phyloP scores from a whole-genome alignment of 1,140 invertebrate genomes.

The Holcopasites calliopsidis region DNA sequence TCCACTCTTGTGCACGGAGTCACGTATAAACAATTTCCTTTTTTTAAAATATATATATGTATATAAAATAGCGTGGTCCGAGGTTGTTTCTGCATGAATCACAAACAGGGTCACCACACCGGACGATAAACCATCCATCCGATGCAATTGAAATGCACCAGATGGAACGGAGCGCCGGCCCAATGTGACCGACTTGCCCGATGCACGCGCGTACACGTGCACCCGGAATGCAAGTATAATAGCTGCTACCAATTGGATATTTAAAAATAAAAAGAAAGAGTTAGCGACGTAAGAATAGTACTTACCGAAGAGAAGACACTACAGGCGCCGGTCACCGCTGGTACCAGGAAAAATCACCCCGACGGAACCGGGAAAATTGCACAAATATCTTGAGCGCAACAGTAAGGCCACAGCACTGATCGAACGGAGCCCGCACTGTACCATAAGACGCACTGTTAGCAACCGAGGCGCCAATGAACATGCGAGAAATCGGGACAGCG shows the following conservation, averaged over 20 bases:
- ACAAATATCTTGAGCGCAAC: slow-evolving; percentile 35
- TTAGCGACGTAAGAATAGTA: not conserved
- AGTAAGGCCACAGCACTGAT: slow-evolving; percentile 46
- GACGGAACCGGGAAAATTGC: not conserved
- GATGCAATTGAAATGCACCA: slow-evolving; percentile 51
- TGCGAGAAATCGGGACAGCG: slow-evolving; percentile 49
- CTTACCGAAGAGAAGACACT: slow-evolving; percentile 8
- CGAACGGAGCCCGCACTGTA: slow-evolving; percentile 30
- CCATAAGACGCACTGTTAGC: slow-evolving; percentile 46
- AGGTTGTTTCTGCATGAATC: not conserved
- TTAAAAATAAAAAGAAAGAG: not conserved
- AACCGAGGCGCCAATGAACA: slow-evolving; percentile 51
- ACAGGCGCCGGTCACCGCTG: not conserved
- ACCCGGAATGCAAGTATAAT: slow-evolving; percentile 9
- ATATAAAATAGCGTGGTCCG: not conserved
- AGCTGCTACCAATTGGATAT: too few relatives aligned
- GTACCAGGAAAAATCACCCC: not conserved
- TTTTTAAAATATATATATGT: not conserved
- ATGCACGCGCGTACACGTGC: slow-evolving; percentile 51
- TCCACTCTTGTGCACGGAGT: not conserved
- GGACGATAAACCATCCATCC: slow-evolving; percentile 7
- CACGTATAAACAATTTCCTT: not conserved
- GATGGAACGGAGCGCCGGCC: slow-evolving; percentile 59
- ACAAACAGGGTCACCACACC: not conserved
- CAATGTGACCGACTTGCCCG: slow-evolving; percentile 23